Evolutionary conservation across 2,888 invertebrate genomes (phyloP).

Genomic region (Hylaea fasciaria): DNA sequence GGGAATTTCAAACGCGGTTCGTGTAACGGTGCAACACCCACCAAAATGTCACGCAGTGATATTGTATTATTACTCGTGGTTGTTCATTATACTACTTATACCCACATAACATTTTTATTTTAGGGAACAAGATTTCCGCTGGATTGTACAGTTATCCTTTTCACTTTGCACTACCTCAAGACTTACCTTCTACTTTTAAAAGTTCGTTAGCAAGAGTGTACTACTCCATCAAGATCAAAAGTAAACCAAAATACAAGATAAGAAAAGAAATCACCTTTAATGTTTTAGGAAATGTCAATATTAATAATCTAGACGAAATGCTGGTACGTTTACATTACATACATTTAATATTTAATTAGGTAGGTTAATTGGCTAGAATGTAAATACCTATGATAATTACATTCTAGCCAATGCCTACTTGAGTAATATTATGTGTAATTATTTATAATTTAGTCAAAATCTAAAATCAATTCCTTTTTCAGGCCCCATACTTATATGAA

Average conservation of each 20-base stretch:
- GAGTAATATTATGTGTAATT: too few species aligned
- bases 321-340: conserved; percentile 31
- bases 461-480: conserved; percentile 28
- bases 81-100: too few species aligned
- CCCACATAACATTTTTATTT: conserved; percentile 15
- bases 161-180: conserved; percentile 67
- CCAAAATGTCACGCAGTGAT: not conserved
- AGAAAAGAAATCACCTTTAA: conserved; percentile 57
- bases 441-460: not conserved
- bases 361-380: too few species aligned
- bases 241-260: conserved; percentile 57
- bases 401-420: too few species aligned
- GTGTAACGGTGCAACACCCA: not conserved
- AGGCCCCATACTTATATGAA: conserved; percentile 63
- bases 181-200: conserved; percentile 70
- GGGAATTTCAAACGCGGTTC: conserved; percentile 51
- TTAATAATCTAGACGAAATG: conserved; percentile 43
- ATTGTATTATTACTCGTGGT: not conserved
- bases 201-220: conserved; percentile 67
- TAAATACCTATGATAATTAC: too few species aligned
- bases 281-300: conserved; percentile 64
- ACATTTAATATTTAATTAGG: not conserved
- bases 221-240: conserved; percentile 66
- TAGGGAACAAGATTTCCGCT: conserved; percentile 60
- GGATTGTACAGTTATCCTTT: conserved; percentile 68